phyloP scores from a whole-genome alignment of 2,113 vertebrate genomes.

The Setophaga coronata region DNA sequence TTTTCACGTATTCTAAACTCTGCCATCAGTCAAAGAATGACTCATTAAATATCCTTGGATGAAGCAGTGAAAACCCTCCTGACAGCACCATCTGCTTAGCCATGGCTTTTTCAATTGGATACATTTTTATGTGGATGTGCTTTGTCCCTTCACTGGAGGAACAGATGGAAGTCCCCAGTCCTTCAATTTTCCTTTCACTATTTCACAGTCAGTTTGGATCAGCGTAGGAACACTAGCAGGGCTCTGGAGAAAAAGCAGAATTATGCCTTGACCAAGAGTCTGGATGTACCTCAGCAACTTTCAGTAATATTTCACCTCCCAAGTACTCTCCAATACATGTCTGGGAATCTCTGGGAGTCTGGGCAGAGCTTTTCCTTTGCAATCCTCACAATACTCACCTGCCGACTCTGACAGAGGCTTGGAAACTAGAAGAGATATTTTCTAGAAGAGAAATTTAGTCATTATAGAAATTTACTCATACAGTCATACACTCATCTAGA shows the following conservation, averaged over 20 bases:
- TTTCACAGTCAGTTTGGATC: background rate
- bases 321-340: background rate
- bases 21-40: background rate
- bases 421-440: background rate
- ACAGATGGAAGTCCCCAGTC: slow-evolving; percentile 14
- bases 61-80: background rate
- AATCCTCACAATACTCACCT: background rate
- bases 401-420: background rate
- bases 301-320: background rate
- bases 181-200: background rate
- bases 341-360: background rate
- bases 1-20: background rate
- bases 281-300: background rate
- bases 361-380: background rate
- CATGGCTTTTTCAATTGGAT: background rate
- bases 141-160: background rate
- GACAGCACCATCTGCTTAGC: slow-evolving; percentile 29
- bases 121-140: background rate
- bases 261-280: background rate
- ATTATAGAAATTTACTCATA: background rate
- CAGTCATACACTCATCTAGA: background rate
- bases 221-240: background rate
- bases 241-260: background rate
- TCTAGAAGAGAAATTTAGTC: background rate
- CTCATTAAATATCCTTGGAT: background rate